These are phyloP conservation scores for Kryphioiulus occultus DNA, from an alignment of 2,888 invertebrate genomes.

Conservation along the genomic window DNA sequence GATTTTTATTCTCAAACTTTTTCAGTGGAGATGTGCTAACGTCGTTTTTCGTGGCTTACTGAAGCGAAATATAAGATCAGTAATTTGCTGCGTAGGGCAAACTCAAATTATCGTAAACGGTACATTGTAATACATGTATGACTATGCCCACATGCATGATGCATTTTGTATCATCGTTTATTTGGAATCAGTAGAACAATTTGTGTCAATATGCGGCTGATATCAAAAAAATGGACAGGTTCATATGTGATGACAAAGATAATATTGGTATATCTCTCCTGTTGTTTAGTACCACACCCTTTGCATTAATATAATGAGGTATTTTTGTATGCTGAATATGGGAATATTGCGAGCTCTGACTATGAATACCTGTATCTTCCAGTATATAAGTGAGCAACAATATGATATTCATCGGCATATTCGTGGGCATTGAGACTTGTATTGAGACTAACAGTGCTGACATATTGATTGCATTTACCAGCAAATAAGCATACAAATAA, in stretches of 20 bases:
- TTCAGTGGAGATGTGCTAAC: not conserved
- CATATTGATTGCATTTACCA: not conserved
- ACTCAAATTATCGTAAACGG: not conserved
- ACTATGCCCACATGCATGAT: not conserved
- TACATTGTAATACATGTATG: not conserved
- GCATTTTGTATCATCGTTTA: not conserved
- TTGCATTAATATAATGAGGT: slow-evolving; percentile 31
- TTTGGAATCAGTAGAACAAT: slow-evolving; percentile 11
- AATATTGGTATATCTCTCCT: slow-evolving; percentile 19
- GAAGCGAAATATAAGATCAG: not conserved
- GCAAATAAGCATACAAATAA: too few species aligned
- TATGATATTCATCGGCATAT: not conserved
- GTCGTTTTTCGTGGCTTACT: not conserved
- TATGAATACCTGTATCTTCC: not conserved
- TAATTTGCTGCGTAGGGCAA: not conserved
- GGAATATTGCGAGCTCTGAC: not conserved
- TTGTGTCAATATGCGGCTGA: slow-evolving; percentile 25
- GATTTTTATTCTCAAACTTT: not conserved
- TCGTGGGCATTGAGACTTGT: not conserved
- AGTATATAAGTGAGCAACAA: not conserved
- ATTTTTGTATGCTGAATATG: slow-evolving; percentile 20
- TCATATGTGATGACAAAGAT: not conserved
- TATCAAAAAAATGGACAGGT: not conserved
- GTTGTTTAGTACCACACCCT: slow-evolving; percentile 35
- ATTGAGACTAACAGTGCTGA: not conserved